A percentile compares a stretch with the other conserved stretches of the same genome.
Conservation (phyloP, 1,140 invertebrate genomes). For the Onthophagus taurus region DNA sequence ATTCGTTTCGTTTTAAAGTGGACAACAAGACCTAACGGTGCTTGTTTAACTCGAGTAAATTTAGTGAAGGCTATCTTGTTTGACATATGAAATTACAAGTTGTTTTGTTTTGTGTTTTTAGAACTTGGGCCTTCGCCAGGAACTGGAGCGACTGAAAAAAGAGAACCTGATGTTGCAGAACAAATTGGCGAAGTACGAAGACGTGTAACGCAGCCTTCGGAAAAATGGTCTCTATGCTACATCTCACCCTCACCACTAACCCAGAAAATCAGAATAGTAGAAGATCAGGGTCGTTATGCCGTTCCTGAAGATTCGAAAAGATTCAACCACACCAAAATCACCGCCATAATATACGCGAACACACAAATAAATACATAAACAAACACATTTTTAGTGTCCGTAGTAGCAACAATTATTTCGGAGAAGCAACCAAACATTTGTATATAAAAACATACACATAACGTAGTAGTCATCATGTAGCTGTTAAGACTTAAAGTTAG, state of each 20-base stretch:
- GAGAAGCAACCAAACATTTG: slow-evolving; percentile 35
- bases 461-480: slow-evolving; percentile 37
- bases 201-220: slow-evolving; percentile 50
- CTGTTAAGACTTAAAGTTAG: slow-evolving; percentile 29
- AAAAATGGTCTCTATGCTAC: slow-evolving; percentile 12
- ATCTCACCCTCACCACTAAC: slow-evolving; percentile 9
- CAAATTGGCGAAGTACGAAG: slow-evolving; percentile 75
- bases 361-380: background rate
- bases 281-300: no score
- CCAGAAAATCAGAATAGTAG: no score
- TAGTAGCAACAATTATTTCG: no score
- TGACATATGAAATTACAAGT: no score
- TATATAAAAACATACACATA: slow-evolving; percentile 38
- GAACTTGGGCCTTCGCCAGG: slow-evolving; percentile 77
- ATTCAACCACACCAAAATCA: background rate
- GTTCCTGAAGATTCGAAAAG: background rate
- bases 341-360: background rate
- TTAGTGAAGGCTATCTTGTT: no score
- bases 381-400: no score
- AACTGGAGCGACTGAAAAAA: slow-evolving; percentile 79
- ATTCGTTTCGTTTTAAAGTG: no score
- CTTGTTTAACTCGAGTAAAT: no score
- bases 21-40: no score
- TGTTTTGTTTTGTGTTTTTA: slow-evolving; percentile 45
- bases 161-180: slow-evolving; percentile 82